Conservation (phyloP, 2,797 vertebrate species). For the Mareca penelope region DNA sequence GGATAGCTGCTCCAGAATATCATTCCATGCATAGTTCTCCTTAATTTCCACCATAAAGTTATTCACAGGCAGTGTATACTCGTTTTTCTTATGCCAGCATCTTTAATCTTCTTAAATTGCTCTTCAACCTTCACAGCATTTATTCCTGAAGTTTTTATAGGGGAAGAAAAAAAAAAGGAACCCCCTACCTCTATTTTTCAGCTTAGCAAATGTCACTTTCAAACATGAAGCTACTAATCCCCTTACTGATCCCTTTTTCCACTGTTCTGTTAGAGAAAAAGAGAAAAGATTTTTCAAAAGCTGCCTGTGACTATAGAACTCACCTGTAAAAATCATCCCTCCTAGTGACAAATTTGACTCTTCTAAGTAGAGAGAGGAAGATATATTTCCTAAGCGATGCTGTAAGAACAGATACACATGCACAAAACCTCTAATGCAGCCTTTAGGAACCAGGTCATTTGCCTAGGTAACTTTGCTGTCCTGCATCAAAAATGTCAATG, state of each 20-base stretch:
- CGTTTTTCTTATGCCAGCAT: neutral
- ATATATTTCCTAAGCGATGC: neutral
- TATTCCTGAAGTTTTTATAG: neutral
- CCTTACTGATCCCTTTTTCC: neutral
- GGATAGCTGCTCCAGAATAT: neutral
- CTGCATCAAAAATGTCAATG: neutral
- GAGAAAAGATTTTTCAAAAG: neutral
- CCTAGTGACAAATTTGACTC: neutral
- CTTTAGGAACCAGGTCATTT: neutral
- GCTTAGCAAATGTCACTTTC: neutral
- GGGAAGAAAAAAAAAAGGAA: neutral
- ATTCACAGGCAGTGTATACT: neutral
- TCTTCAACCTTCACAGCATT: neutral
- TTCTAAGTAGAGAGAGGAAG: neutral
- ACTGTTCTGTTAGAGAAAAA: neutral
- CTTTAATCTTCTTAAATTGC: neutral
- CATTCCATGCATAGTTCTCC: neutral
- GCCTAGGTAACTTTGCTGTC: neutral
- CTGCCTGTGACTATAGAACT: neutral
- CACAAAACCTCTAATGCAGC: neutral
- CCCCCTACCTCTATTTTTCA: neutral
- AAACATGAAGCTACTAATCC: neutral
- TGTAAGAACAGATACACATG: neutral
- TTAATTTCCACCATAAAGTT: constrained; percentile 29
- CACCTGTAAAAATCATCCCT: neutral